These are phyloP conservation scores for Heteromyza rotundicornis DNA, from an alignment of 2,888 invertebrate species.

Conservation along the genomic window DNA sequence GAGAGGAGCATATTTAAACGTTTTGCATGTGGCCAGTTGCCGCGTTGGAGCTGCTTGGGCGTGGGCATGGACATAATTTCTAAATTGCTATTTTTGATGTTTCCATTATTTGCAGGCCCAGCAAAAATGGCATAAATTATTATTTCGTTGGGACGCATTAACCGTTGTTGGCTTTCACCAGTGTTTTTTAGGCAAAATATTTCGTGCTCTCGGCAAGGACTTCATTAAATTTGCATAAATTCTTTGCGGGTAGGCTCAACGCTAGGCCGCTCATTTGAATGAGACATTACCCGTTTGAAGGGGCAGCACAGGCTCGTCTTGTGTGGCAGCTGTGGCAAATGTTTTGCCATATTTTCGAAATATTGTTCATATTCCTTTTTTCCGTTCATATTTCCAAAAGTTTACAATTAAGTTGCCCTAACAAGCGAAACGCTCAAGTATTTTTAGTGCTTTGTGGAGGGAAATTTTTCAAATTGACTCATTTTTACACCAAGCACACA, in stretches of 20 bases:
- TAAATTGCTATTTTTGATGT: constrained; percentile 19
- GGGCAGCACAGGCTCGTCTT: background rate
- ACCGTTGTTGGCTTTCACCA: too few species aligned
- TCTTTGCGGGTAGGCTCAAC: constrained; percentile 20
- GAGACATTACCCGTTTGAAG: background rate
- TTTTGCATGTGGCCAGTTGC: background rate
- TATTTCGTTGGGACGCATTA: too few species aligned
- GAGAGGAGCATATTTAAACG: background rate
- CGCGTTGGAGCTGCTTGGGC: background rate
- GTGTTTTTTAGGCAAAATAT: too few species aligned
- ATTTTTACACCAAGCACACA: too few species aligned
- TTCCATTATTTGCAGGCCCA: constrained; percentile 13
- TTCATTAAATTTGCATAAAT: constrained; percentile 57
- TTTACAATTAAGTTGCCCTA: background rate
- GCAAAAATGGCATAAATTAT: background rate
- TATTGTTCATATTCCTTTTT: background rate
- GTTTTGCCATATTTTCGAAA: background rate
- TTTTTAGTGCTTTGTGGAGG: too few species aligned
- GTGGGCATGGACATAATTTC: constrained; percentile 7
- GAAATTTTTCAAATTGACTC: too few species aligned
- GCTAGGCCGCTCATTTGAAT: background rate
- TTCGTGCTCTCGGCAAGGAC: constrained; percentile 30
- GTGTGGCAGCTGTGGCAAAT: constrained; percentile 36
- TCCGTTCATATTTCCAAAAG: background rate
- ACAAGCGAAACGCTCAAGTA: background rate